Conservation (phyloP, 2,113 vertebrate genomes). For the Eclectus roratus region DNA sequence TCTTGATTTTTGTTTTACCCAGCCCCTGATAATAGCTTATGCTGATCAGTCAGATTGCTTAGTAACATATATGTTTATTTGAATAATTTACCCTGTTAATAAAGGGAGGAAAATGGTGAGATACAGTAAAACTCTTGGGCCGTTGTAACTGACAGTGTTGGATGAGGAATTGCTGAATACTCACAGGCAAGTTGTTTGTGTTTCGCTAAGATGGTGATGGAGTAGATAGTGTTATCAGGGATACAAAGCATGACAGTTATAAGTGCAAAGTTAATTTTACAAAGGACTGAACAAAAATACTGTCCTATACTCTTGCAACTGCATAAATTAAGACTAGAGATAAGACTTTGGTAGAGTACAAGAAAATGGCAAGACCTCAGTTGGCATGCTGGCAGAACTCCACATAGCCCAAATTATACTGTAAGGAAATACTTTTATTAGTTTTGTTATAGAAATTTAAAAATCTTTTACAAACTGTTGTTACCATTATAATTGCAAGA, state of each 20-base stretch:
- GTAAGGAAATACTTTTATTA: not conserved
- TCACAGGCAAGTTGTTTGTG: not conserved
- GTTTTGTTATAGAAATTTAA: not conserved
- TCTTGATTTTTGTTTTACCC: not conserved
- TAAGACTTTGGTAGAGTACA: not conserved
- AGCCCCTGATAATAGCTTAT: not conserved
- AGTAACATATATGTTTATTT: not conserved
- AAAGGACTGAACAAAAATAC: not conserved
- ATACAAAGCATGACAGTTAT: not conserved
- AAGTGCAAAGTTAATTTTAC: conserved; percentile 16
- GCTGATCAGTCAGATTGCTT: not conserved
- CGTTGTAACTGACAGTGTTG: not conserved
- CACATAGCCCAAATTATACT: not conserved
- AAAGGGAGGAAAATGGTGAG: not conserved
- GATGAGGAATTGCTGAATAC: not conserved
- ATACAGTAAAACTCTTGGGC: not conserved
- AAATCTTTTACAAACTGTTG: not conserved
- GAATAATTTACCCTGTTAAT: not conserved
- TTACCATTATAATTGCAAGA: not conserved
- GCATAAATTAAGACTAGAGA: not conserved
- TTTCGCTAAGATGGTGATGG: not conserved
- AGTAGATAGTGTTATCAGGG: not conserved
- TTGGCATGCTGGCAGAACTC: not conserved
- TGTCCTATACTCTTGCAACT: not conserved
- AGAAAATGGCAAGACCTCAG: not conserved